These are phyloP conservation scores for Calliphora vicina DNA, from an alignment of 1,140 invertebrate species.

Conservation along the genomic window DNA sequence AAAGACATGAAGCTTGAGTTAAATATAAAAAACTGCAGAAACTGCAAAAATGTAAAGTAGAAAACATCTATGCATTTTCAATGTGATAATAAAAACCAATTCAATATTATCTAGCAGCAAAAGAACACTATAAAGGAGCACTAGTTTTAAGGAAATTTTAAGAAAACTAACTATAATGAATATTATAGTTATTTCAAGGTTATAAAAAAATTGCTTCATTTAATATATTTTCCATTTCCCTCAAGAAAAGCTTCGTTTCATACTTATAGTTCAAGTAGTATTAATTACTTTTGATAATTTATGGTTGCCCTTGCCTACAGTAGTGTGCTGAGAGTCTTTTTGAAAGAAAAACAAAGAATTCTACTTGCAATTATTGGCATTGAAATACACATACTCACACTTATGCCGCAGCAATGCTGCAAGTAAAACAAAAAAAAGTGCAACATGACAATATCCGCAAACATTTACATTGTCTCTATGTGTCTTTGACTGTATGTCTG, in stretches of 20 bases:
- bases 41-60: not conserved
- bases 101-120: not conserved
- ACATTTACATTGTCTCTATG: conserved; percentile 30
- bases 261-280: no score
- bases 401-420: not conserved
- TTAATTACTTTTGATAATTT: no score
- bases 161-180: no score
- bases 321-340: no score
- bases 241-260: no score
- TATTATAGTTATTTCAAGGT: no score
- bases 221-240: no score
- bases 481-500: not conserved
- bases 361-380: conserved; percentile 29
- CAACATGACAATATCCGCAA: conserved; percentile 30
- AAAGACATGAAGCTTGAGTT: not conserved
- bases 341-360: not conserved
- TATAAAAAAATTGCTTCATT: no score
- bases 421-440: conserved; percentile 19
- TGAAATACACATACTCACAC: conserved; percentile 4
- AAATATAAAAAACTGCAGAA: not conserved
- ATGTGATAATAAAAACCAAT: not conserved
- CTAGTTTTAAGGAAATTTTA: no score
- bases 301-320: no score
- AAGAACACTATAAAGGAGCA: not conserved
- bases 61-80: not conserved